phyloP scores from a whole-genome alignment of 1,140 invertebrate species.

The Drosophila saltans region DNA sequence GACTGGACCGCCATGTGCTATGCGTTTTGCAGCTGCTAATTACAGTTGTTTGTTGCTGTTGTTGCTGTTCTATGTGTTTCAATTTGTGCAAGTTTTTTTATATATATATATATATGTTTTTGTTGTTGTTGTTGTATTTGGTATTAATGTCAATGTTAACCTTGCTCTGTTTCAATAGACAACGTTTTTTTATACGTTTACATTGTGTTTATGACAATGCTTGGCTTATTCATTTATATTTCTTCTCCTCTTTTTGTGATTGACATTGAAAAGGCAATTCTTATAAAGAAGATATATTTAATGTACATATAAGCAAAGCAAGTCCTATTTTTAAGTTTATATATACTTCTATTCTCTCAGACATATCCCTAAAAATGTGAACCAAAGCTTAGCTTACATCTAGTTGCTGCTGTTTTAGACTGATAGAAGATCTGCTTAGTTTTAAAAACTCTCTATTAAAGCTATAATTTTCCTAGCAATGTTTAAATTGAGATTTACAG shows the following conservation, averaged over 20 bases:
- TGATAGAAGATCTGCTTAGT: too few relatives aligned
- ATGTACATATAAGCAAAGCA: too few relatives aligned
- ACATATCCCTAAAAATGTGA: too few relatives aligned
- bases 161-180: conserved; percentile 69
- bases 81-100: conserved; percentile 48
- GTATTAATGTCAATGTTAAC: conserved; percentile 80
- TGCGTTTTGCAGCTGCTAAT: conserved; percentile 76
- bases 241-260: not conserved
- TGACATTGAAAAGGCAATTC: conserved; percentile 3
- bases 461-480: too few relatives aligned
- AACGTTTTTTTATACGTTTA: conserved; percentile 60
- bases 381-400: too few relatives aligned
- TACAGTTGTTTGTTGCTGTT: conserved; percentile 62
- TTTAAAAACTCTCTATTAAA: too few relatives aligned
- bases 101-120: not conserved
- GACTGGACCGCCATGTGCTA: conserved; percentile 46
- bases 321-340: too few relatives aligned
- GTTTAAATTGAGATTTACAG: too few relatives aligned
- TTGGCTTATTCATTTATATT: not conserved
- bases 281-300: too few relatives aligned
- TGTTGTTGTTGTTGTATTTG: conserved; percentile 43
- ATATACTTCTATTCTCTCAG: too few relatives aligned
- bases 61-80: conserved; percentile 58
- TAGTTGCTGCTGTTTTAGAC: too few relatives aligned
- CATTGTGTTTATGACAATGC: conserved; percentile 43